Evolutionary conservation across 2,113 vertebrate genomes (phyloP).

Genomic region (Ia io): DNA sequence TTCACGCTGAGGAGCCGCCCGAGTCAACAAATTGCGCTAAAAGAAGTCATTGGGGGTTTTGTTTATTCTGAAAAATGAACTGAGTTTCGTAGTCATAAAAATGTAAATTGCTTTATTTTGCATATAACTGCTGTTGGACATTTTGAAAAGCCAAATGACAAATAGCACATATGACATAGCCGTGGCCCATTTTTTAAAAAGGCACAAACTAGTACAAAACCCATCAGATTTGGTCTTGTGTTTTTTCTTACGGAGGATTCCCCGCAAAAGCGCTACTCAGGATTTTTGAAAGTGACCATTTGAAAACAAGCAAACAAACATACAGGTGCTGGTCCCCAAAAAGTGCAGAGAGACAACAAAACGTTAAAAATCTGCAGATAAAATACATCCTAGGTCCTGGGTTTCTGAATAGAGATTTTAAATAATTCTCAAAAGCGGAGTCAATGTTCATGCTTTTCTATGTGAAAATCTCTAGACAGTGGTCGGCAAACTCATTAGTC

Average conservation of each 20-base stretch:
- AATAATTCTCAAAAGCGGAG: not conserved
- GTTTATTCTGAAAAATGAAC: constrained; percentile 1
- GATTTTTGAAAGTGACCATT: not conserved
- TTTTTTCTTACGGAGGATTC: too few species aligned
- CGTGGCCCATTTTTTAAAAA: not conserved
- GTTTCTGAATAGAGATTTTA: not conserved
- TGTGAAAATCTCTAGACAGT: not conserved
- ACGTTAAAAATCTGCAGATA: not conserved
- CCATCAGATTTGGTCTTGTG: too few species aligned
- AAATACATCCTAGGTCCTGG: not conserved
- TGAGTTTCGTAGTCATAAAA: constrained; percentile 23
- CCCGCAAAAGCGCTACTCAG: not conserved
- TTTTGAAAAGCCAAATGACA: constrained; percentile 33
- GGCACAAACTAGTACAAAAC: not conserved
- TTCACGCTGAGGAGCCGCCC: not conserved
- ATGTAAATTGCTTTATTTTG: constrained; percentile 16
- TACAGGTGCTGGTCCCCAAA: not conserved
- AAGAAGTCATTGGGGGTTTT: not conserved
- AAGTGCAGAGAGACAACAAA: not conserved
- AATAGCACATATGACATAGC: not conserved
- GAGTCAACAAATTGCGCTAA: not conserved
- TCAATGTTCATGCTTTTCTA: not conserved
- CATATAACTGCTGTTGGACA: constrained; percentile 15
- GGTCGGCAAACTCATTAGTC: too few species aligned
- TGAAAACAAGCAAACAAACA: not conserved